These are phyloP conservation scores for Martes martes DNA, from an alignment of 2,113 vertebrate species.

Conservation along the genomic window DNA sequence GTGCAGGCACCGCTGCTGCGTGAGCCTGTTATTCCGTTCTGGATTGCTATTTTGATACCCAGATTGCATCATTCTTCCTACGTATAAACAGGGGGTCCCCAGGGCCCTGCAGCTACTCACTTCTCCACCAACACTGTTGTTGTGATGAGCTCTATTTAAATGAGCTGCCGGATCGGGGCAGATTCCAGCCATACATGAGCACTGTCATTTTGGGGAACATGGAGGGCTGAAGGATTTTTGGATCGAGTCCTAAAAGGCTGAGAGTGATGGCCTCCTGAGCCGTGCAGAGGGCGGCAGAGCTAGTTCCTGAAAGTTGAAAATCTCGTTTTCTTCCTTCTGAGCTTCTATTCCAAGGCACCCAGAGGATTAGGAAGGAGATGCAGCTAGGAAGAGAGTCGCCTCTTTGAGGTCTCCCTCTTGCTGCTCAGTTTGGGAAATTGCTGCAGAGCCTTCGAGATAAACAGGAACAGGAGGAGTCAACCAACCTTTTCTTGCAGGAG, in stretches of 20 bases:
- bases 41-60: conserved; percentile 83
- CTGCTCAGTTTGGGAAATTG: conserved; percentile 75
- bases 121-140: conserved; percentile 80
- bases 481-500: conserved; percentile 69
- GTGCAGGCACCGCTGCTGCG: conserved; percentile 74
- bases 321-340: conserved; percentile 67
- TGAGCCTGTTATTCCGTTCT: conserved; percentile 79
- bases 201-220: conserved; percentile 71
- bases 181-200: conserved; percentile 73
- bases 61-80: conserved; percentile 87
- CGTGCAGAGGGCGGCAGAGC: conserved; percentile 65
- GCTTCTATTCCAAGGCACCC: conserved; percentile 60
- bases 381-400: conserved; percentile 70
- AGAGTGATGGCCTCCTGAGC: conserved; percentile 48
- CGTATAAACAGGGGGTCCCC: conserved; percentile 84
- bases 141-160: conserved; percentile 82
- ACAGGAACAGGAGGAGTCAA: conserved; percentile 62
- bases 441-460: conserved; percentile 72
- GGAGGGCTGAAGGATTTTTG: conserved; percentile 70
- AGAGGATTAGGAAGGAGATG: conserved; percentile 74
- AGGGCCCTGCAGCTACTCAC: conserved; percentile 81
- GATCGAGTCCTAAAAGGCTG: conserved; percentile 54
- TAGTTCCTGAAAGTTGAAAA: conserved; percentile 75
- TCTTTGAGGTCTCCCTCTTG: conserved; percentile 71
- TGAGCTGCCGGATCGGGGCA: conserved; percentile 76